Conservation (phyloP, 2,113 vertebrate species). For the Ophiodon elongatus region DNA sequence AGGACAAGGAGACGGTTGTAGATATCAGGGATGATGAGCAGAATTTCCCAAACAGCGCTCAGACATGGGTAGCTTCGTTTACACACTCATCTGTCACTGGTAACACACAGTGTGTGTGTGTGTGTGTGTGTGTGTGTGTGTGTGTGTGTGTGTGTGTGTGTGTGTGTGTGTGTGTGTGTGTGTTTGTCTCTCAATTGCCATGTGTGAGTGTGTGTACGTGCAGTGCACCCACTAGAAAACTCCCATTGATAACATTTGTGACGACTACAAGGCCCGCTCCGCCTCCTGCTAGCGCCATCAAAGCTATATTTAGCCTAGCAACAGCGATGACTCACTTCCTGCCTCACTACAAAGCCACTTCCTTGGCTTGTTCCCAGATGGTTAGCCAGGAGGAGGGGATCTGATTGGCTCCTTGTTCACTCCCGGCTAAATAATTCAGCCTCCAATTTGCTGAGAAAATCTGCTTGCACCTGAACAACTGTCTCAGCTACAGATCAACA, state of each 20-base stretch:
- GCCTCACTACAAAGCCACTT: conserved; percentile 82
- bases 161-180: neutral
- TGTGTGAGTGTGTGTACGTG: neutral
- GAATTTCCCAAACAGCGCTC: conserved; percentile 11
- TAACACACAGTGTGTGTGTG: neutral
- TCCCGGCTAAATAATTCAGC: conserved; percentile 46
- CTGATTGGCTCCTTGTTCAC: conserved; percentile 63
- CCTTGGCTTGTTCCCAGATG: conserved; percentile 75
- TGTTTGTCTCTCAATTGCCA: neutral
- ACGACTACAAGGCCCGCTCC: conserved; percentile 39
- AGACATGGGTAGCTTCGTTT: neutral
- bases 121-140: too few relatives aligned
- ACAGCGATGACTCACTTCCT: conserved; percentile 84
- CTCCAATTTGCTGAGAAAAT: conserved; percentile 64
- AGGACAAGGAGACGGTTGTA: neutral
- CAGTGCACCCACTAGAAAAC: conserved; percentile 11
- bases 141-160: neutral
- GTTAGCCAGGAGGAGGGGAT: conserved; percentile 46
- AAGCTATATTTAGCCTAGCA: conserved; percentile 84
- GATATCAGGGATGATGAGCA: neutral
- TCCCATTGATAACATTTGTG: conserved; percentile 72
- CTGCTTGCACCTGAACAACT: conserved; percentile 39
- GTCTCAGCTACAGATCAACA: conserved; percentile 12
- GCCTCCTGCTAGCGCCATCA: conserved; percentile 51
- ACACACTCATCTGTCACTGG: neutral